Conservation (phyloP, 2,113 vertebrate genomes). For the Grammomys surdaster region DNA sequence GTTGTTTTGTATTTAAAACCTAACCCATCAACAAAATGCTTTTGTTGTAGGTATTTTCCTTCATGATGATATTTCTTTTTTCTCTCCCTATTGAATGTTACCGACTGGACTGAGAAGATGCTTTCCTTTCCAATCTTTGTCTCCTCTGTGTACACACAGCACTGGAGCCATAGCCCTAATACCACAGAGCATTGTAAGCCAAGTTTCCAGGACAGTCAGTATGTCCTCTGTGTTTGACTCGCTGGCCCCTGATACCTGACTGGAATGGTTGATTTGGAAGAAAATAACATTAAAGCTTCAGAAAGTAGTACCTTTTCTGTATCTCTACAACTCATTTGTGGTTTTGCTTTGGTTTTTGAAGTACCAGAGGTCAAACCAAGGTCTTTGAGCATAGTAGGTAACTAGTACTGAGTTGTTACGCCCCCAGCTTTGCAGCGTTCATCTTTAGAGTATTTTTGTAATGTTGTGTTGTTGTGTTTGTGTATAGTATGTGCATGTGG, state of each 20-base stretch:
- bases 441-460: neutral
- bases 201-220: neutral
- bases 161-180: neutral
- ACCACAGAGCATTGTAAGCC: neutral
- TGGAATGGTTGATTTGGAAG: constrained; percentile 13
- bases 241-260: neutral
- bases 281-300: neutral
- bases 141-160: neutral
- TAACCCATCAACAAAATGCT: neutral
- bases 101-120: neutral
- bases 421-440: neutral
- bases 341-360: neutral
- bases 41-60: constrained; percentile 28
- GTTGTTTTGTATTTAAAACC: constrained; percentile 10
- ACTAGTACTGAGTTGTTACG: neutral
- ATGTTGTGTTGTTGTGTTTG: too few species aligned
- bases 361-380: neutral
- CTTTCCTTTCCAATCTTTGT: neutral
- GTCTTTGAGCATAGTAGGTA: neutral
- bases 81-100: neutral
- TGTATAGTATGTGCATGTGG: too few species aligned
- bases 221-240: neutral
- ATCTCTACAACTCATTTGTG: neutral
- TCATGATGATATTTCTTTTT: neutral
- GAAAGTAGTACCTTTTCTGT: neutral